These are phyloP conservation scores for Lophius americanus DNA, from an alignment of 2,797 vertebrate species.

Conservation along the genomic window DNA sequence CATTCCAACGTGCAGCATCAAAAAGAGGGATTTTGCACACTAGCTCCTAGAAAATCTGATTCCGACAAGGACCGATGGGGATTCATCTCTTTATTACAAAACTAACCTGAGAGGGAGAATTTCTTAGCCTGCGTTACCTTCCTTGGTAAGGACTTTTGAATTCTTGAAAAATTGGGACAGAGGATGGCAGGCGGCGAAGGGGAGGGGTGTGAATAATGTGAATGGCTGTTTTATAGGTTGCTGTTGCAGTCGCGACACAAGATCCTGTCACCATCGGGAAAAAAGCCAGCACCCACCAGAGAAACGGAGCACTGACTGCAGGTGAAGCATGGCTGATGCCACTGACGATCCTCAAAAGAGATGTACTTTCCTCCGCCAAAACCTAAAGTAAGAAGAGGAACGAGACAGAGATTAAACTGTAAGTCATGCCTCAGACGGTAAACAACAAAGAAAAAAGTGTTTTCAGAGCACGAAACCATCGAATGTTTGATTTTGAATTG, in stretches of 20 bases:
- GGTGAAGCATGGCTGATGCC: constrained; percentile 97
- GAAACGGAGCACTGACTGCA: constrained; percentile 95
- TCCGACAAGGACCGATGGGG: constrained; percentile 4
- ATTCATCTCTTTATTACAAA: constrained; percentile 39
- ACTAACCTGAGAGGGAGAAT: constrained; percentile 59
- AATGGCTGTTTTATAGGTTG: constrained; percentile 81
- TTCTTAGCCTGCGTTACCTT: constrained; percentile 53
- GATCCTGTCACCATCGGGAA: constrained; percentile 92
- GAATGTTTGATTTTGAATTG: neutral
- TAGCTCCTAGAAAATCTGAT: constrained; percentile 23
- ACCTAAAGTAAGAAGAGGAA: constrained; percentile 73
- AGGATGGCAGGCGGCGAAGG: constrained; percentile 7
- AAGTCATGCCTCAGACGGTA: constrained; percentile 2
- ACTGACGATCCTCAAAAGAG: constrained; percentile 98
- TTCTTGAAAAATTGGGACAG: constrained; percentile 40
- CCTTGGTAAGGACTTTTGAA: constrained; percentile 39
- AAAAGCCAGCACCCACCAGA: constrained; percentile 95
- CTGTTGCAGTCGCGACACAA: constrained; percentile 94
- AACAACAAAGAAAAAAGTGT: too few species aligned
- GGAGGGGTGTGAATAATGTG: neutral
- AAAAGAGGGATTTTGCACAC: constrained; percentile 24
- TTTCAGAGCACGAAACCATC: too few species aligned
- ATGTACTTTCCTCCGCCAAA: constrained; percentile 98
- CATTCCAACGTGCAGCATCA: constrained; percentile 40
- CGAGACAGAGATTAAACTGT: neutral